phyloP scores from a whole-genome alignment of 2,888 invertebrate genomes.

The Protonemura montana region DNA sequence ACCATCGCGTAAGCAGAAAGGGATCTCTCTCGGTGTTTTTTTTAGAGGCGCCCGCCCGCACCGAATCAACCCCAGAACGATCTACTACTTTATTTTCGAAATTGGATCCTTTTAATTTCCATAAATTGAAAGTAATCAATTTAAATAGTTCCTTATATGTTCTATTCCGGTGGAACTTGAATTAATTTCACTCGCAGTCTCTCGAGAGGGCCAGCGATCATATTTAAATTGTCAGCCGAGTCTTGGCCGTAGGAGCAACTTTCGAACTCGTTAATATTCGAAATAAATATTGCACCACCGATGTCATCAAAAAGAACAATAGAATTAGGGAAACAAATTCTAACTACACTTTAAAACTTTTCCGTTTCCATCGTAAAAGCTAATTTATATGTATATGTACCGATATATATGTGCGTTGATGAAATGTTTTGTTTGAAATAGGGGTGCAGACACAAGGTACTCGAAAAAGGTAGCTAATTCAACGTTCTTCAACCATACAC shows the following conservation, averaged over 20 bases:
- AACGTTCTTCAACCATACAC: background rate
- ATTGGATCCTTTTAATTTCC: slow-evolving; percentile 12
- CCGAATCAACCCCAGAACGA: background rate
- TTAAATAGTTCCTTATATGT: slow-evolving; percentile 5
- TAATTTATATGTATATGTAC: background rate
- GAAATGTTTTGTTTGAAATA: background rate
- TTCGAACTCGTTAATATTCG: slow-evolving; percentile 10
- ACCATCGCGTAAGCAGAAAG: background rate
- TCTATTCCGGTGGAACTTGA: background rate
- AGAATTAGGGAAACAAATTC: slow-evolving; percentile 21
- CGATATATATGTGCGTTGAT: too few relatives aligned
- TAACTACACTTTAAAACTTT: slow-evolving; percentile 17
- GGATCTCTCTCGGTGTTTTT: background rate
- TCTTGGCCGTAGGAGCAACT: background rate
- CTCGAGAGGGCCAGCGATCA: background rate
- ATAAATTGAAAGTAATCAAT: background rate
- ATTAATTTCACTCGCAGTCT: background rate
- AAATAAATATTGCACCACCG: slow-evolving; percentile 12
- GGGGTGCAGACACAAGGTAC: background rate
- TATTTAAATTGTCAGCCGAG: background rate
- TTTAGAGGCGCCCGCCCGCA: background rate
- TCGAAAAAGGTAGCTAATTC: background rate
- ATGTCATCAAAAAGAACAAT: slow-evolving; percentile 22
- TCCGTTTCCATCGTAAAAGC: background rate
- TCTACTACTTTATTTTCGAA: background rate